A percentile compares a stretch with the other conserved stretches of the same genome.
phyloP scores from a whole-genome alignment of 2,797 vertebrate species.

The Margarornis squamiger region DNA sequence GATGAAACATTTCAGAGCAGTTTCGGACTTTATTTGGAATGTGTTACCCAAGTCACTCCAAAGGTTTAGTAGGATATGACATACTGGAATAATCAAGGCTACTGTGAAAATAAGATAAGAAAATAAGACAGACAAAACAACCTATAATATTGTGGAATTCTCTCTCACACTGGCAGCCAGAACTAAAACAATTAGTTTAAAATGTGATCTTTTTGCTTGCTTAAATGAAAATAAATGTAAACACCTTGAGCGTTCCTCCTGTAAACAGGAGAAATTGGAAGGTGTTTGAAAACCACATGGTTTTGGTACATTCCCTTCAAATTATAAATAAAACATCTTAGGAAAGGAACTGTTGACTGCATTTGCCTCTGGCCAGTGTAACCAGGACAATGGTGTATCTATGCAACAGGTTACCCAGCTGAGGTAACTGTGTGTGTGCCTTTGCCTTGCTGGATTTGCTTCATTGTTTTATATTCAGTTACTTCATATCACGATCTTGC shows the following conservation, averaged over 20 bases:
- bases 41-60: not conserved
- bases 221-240: not conserved
- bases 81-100: not conserved
- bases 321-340: not conserved
- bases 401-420: slow-evolving; percentile 28
- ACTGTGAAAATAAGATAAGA: not conserved
- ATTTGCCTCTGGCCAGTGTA: not conserved
- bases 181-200: not conserved
- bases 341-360: not conserved
- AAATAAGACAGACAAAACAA: not conserved
- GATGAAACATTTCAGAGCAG: not conserved
- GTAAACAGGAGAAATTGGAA: not conserved
- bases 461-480: not conserved
- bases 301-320: not conserved
- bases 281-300: not conserved
- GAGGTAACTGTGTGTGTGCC: slow-evolving; percentile 40
- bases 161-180: not conserved
- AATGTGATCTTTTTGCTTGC: not conserved
- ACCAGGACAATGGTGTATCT: not conserved
- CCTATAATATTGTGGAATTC: not conserved
- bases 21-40: not conserved
- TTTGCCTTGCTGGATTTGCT: not conserved
- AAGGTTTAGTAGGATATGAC: not conserved
- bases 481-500: not conserved
- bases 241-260: not conserved